A percentile compares a stretch with the other conserved stretches of the same genome.
These are phyloP conservation scores for Rhincodon typus DNA, from an alignment of 2,797 vertebrate species.

Conservation along the genomic window DNA sequence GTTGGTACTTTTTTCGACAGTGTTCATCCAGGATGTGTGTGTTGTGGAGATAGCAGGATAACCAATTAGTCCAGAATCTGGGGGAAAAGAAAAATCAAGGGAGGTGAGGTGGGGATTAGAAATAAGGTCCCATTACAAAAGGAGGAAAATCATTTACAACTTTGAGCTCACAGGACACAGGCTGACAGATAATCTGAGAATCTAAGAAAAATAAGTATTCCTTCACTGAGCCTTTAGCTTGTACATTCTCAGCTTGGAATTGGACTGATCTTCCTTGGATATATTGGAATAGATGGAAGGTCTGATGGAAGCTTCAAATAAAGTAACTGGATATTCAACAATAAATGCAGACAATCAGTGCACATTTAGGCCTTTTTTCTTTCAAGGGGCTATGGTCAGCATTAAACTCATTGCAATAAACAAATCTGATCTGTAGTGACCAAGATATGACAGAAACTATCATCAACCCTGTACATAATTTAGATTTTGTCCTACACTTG, in stretches of 20 bases:
- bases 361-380: not conserved
- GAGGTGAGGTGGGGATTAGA: too few relatives aligned
- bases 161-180: not conserved
- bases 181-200: not conserved
- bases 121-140: too few relatives aligned
- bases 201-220: not conserved
- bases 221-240: not conserved
- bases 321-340: not conserved
- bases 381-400: not conserved
- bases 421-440: not conserved
- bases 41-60: constrained; percentile 55
- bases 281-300: not conserved
- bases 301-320: not conserved
- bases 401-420: not conserved
- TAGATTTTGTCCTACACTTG: not conserved
- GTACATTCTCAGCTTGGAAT: not conserved
- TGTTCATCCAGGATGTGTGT: constrained; percentile 54
- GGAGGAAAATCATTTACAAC: not conserved
- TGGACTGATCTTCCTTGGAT: not conserved
- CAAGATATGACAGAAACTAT: not conserved
- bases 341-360: not conserved
- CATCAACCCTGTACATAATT: not conserved
- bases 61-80: constrained; percentile 58
- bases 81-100: not conserved
- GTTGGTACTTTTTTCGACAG: constrained; percentile 51